phyloP scores from a whole-genome alignment of 2,113 vertebrate genomes.

The Myrmecobius fasciatus region DNA sequence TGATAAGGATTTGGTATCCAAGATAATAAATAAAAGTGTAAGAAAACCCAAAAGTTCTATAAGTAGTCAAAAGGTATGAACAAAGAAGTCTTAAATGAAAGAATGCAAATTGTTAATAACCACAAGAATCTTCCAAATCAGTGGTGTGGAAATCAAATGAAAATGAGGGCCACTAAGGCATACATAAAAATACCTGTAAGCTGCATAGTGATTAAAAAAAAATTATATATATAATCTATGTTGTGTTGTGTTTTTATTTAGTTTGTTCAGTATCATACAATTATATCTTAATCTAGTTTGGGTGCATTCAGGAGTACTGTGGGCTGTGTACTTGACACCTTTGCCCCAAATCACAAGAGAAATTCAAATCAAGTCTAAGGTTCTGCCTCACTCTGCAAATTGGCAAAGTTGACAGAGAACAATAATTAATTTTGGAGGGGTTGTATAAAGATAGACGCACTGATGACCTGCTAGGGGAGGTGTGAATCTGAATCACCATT shows the following conservation, averaged over 20 bases:
- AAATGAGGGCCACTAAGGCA: background rate
- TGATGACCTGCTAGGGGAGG: background rate
- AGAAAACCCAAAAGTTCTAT: background rate
- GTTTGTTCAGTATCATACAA: background rate
- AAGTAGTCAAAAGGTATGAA: background rate
- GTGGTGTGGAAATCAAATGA: background rate
- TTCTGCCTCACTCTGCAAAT: background rate
- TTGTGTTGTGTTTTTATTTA: background rate
- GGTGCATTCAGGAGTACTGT: background rate
- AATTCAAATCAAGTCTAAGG: background rate
- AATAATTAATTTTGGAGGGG: background rate
- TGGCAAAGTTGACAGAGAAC: background rate
- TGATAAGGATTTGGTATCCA: background rate
- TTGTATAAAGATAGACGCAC: background rate
- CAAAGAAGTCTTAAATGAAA: background rate
- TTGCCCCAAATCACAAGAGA: background rate
- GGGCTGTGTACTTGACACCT: background rate
- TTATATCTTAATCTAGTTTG: background rate
- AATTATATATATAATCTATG: too few relatives aligned
- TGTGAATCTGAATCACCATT: background rate
- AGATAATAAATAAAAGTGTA: background rate
- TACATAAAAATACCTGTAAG: background rate
- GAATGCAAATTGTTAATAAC: background rate
- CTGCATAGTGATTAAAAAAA: background rate
- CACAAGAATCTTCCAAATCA: background rate